Evolutionary conservation across 2,888 invertebrate species (phyloP), one percentile per base, ranked within the genome.

Genomic region (Alitta virens): DNA sequence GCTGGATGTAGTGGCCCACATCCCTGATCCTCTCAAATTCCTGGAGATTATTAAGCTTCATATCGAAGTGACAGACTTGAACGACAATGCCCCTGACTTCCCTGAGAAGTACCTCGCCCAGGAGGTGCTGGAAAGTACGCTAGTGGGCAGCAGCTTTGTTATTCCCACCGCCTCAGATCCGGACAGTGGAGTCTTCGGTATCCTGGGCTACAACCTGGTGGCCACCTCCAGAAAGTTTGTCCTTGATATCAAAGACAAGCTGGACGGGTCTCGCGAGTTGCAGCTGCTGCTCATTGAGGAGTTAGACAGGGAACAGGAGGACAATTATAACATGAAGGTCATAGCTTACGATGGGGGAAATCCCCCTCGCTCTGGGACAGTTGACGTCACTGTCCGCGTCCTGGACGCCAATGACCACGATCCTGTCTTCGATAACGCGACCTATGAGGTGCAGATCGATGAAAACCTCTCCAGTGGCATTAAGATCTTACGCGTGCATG

Each of bases 321-420:
- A 62, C 38, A 12, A 18, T 5, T 70, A 69, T 51, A 33, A 52
- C 21, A 26, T 70, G 43, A 59, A 64, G 58, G 27, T 70, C 12
- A 52, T 62, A 5, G 70, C 68, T 12, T 51, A 52, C 0, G 70
- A 70, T 14, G 70, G 70, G 1, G 92, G 90, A 0, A 52, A 57
- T 43, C 68, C 69, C 0, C 51, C 64, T 2, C 58, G 61, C 16
- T 63, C 67, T 5, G 70, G 70, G 0, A 63, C 65, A 7, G 51
- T 70, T 14, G 56, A 67, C 9, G 53, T 70, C 16, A 53, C 40
- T n/a, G 46, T 70, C 40, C 42, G 51, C 12, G 65, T 70, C 25
- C 25, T 63, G 18, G 69, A 69, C 46, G 64, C 66, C 2, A 69
- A 69, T 25, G 69, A 69, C 49, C 60, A 69, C 51, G 53, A 57